Evolutionary conservation across 1,140 invertebrate species (phyloP).

Genomic region (Hermatobates lingyangjiaoensis): DNA sequence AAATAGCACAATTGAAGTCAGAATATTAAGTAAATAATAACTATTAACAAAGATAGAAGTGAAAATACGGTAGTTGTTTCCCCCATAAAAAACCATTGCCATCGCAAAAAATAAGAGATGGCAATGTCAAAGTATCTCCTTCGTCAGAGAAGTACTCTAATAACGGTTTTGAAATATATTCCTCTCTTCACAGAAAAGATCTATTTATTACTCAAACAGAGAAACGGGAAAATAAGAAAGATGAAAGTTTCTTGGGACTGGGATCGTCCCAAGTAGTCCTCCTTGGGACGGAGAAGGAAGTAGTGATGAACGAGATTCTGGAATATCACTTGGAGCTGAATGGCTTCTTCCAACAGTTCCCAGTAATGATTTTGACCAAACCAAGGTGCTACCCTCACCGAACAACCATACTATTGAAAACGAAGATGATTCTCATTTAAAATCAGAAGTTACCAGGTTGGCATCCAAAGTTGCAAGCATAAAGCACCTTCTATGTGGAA

Average conservation of each 20-base stretch:
- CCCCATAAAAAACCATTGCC: no score
- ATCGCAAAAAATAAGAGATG: no score
- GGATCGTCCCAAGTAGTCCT: constrained; percentile 47
- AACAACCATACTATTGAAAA: constrained; percentile 11
- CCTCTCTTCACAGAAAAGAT: constrained; percentile 39
- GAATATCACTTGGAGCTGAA: constrained; percentile 60
- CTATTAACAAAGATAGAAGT: no score
- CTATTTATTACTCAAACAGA: constrained; percentile 74
- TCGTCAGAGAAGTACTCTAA: constrained; percentile 20
- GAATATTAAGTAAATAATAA: no score
- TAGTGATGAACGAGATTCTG: constrained; percentile 71
- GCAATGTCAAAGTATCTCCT: constrained; percentile 8
- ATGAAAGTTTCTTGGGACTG: constrained; percentile 95
- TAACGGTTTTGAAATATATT: constrained; percentile 29
- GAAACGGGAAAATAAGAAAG: constrained; percentile 87
- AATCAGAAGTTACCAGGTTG: constrained; percentile 65
- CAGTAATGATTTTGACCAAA: constrained; percentile 31
- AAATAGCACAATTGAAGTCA: no score
- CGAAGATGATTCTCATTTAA: constrained; percentile 38
- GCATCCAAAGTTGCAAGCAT: constrained; percentile 82
- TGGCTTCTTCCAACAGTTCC: constrained; percentile 29
- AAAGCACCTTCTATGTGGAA: constrained; percentile 33
- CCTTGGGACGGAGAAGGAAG: constrained; percentile 68
- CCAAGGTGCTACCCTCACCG: constrained; percentile 6
- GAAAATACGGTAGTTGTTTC: no score